Percentiles rank a stretch among this genome's conserved stretches.
phyloP scores from a whole-genome alignment of 2,113 vertebrate genomes.

The Silurus meridionalis region DNA sequence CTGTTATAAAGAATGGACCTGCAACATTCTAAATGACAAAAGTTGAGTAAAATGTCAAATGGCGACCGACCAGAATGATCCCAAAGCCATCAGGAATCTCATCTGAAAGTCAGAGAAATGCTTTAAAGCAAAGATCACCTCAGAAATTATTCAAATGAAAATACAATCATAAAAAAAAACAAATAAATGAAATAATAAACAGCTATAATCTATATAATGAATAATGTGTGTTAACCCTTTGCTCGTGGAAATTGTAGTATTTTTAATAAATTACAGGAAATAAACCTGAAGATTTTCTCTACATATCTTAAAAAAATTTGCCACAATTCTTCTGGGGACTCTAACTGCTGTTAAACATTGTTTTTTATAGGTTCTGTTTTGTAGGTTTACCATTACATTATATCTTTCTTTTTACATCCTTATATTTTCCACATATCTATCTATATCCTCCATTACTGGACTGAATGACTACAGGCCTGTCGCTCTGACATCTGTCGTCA shows the following conservation, averaged over 20 bases:
- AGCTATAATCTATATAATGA: neutral
- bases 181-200: too few relatives aligned
- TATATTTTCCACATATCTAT: neutral
- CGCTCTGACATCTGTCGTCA: too few relatives aligned
- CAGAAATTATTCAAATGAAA: neutral
- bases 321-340: neutral
- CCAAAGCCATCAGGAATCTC: neutral
- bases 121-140: neutral
- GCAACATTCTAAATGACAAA: neutral
- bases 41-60: neutral
- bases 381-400: neutral
- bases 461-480: too few relatives aligned
- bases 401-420: neutral
- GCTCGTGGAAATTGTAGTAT: neutral
- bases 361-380: neutral
- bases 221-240: neutral
- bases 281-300: neutral
- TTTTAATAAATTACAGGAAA: neutral
- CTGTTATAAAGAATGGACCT: neutral
- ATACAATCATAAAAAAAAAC: too few relatives aligned
- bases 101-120: neutral
- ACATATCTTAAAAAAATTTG: neutral
- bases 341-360: neutral
- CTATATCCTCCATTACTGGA: too few relatives aligned
- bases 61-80: neutral